Conservation (phyloP, 2,888 invertebrate genomes). For the Pimpla rufipes region DNA sequence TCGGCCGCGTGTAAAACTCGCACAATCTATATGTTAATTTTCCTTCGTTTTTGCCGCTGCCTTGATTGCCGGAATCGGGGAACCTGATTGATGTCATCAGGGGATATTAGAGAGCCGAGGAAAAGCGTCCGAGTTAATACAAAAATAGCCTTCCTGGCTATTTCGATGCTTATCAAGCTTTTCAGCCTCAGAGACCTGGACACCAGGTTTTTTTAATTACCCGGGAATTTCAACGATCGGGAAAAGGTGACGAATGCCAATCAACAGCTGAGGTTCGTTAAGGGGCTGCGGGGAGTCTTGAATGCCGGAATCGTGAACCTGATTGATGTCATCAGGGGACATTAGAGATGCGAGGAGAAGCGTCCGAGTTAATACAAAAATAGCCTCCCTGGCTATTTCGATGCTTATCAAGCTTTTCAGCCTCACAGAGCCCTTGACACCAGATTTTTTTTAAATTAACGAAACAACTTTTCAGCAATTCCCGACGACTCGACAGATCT, state of each 20-base stretch:
- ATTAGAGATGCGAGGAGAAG: neutral
- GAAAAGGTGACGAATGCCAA: too few species aligned
- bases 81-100: slow-evolving; percentile 33
- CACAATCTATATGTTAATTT: slow-evolving; percentile 44
- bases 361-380: neutral
- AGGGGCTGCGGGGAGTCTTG: too few species aligned
- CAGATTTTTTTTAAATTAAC: too few species aligned
- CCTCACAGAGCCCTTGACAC: too few species aligned
- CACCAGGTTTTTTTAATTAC: too few species aligned
- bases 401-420: too few species aligned
- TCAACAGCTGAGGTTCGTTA: too few species aligned
- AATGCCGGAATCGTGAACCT: neutral
- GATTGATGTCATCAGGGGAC: slow-evolving; percentile 35
- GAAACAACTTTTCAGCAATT: neutral
- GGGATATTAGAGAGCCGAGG: neutral
- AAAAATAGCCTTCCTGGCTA: too few species aligned
- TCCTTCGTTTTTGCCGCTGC: neutral
- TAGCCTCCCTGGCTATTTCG: too few species aligned
- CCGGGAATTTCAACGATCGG: too few species aligned
- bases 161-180: too few species aligned
- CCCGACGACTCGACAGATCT: neutral
- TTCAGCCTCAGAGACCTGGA: too few species aligned
- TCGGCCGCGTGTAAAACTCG: neutral
- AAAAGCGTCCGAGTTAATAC: neutral
- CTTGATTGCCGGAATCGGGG: slow-evolving; percentile 10